Percentiles rank a stretch among this genome's conserved stretches.
These are phyloP conservation scores for Alauda arvensis DNA, from an alignment of 2,797 vertebrate genomes.

Conservation along the genomic window DNA sequence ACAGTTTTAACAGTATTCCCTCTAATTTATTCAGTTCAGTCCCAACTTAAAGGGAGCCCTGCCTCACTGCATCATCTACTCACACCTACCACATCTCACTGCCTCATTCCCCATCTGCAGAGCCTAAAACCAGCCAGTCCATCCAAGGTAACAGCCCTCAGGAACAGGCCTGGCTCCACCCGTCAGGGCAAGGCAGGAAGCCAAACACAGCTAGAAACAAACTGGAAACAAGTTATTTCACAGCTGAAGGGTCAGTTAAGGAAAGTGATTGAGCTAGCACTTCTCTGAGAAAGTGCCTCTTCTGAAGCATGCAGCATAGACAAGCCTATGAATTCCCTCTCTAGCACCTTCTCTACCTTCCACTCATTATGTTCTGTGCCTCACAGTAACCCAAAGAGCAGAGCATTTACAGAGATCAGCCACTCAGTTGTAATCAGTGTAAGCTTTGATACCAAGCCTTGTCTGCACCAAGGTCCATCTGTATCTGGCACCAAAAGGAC, in stretches of 20 bases:
- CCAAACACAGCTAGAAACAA: neutral
- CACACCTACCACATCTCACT: neutral
- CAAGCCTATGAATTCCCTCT: neutral
- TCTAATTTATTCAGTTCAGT: conserved; percentile 28
- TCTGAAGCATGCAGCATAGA: neutral
- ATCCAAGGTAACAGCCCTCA: neutral
- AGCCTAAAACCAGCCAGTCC: neutral
- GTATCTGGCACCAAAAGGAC: neutral
- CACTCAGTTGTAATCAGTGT: neutral
- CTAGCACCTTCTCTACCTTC: neutral
- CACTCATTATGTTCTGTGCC: neutral
- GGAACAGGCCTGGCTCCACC: neutral
- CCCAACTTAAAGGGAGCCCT: conserved; percentile 11
- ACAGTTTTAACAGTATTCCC: conserved; percentile 36
- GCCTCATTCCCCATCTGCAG: neutral
- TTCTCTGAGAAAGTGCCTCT: neutral
- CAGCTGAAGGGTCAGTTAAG: neutral
- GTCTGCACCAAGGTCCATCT: neutral
- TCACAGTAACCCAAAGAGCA: neutral
- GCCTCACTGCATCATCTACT: neutral
- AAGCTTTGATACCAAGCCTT: neutral
- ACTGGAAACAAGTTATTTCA: neutral
- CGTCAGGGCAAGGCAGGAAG: neutral
- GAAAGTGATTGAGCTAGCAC: neutral
- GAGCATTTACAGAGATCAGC: neutral